These are phyloP conservation scores for Cheumatopsyche charites DNA, from an alignment of 1,140 invertebrate genomes.

Conservation along the genomic window DNA sequence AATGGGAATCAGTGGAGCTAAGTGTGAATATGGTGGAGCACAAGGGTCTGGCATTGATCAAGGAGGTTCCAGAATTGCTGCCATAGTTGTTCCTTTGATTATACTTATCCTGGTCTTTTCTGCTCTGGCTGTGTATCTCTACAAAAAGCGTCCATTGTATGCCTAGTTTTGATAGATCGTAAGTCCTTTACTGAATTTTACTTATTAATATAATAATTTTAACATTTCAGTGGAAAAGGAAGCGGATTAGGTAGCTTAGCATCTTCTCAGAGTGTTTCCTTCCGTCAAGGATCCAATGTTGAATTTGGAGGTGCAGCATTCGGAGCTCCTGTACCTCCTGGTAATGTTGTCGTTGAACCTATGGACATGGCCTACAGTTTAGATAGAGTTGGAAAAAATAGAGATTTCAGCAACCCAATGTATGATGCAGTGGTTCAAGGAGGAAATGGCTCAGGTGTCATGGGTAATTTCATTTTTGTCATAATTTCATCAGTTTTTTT, in stretches of 20 bases:
- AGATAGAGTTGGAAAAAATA: slow-evolving; percentile 74
- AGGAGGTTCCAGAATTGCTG: slow-evolving; percentile 65
- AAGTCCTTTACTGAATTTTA: slow-evolving; percentile 16
- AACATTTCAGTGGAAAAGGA: slow-evolving; percentile 72
- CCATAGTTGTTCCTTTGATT: slow-evolving; percentile 82
- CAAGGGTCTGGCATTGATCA: slow-evolving; percentile 55
- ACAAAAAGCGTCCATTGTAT: slow-evolving; percentile 85
- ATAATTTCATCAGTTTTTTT: neutral
- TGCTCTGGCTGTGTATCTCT: slow-evolving; percentile 78
- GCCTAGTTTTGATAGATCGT: slow-evolving; percentile 54
- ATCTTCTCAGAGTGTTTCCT: slow-evolving; percentile 93
- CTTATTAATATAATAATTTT: slow-evolving; percentile 34
- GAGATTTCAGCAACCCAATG: slow-evolving; percentile 96
- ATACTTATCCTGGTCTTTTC: slow-evolving; percentile 76
- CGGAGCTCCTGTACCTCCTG: slow-evolving; percentile 49
- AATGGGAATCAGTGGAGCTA: slow-evolving; percentile 69
- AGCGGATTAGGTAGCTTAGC: slow-evolving; percentile 74
- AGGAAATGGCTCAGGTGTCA: slow-evolving; percentile 48
- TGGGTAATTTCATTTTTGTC: slow-evolving; percentile 40
- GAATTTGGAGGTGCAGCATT: slow-evolving; percentile 72
- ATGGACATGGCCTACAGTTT: slow-evolving; percentile 80
- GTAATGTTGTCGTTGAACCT: slow-evolving; percentile 56
- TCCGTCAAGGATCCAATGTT: slow-evolving; percentile 91
- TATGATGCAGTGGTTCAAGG: slow-evolving; percentile 78
- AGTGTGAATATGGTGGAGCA: slow-evolving; percentile 69